Evolutionary conservation across 2,113 vertebrate species (phyloP), one percentile per base, ranked within the genome.

Genomic region (Maccullochella peelii): DNA sequence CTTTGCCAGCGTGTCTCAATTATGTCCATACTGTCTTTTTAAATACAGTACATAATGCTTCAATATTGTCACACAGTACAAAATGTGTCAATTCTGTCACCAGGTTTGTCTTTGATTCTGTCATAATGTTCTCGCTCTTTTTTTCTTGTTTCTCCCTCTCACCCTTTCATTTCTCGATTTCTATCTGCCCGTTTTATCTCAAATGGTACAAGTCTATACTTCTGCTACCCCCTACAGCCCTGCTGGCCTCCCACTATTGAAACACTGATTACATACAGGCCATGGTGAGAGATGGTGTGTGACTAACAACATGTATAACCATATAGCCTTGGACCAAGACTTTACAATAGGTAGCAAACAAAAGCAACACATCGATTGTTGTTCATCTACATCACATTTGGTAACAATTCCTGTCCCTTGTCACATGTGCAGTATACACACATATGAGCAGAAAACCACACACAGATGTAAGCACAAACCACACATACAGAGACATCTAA

Each of bases 401-500:
- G n/a, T 50, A 10, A 10, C 6, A 27, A 14, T 20, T 14, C 44
- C 21, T 5, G 30, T 12, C 6, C 6, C 18, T n/a, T 65, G 36
- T 65, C 40, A 61, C 44, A 69, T 52, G 38, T 18, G 61, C 40
- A 61, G 15, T 2, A 40, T 3, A n/a, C 55, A 74, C 25, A n/a
- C 44, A 42, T 0, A 7, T 8, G 6, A 2, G 7, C 42, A 18
- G 0, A 21, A 23, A 69, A 10, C 8, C 44, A 38, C 73, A 65
- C 21, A 77, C 5, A 33, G 9, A 71, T 12, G 4, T 30, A 54
- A 23, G 47, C 77, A 61, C 52, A 65, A 4, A 78, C 44, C 65
- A 52, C 58, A 10, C 74, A 70, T 44, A 77, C 78, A 85, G 59
- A 38, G 9, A 89, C 59, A 83, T 78, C 57, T 71, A 59, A 85